Evolutionary conservation across 2,113 vertebrate species (phyloP).

Genomic region (Fregetta grallaria): DNA sequence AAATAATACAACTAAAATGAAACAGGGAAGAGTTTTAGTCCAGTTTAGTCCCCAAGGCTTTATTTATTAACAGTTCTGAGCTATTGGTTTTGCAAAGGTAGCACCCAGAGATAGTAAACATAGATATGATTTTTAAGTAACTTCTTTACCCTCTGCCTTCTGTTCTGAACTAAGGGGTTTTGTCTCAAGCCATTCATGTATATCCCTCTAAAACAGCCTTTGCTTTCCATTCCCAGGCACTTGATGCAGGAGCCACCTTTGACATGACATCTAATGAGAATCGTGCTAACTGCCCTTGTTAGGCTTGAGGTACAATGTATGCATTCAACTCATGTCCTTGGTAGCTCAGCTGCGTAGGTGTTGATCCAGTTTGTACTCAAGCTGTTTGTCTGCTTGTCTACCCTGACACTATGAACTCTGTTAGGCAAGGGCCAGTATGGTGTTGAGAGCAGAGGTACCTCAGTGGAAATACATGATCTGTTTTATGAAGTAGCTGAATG

Average conservation of each 20-base stretch:
- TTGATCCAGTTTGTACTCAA: background rate
- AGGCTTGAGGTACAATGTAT: background rate
- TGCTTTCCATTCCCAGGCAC: background rate
- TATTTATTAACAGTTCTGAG: background rate
- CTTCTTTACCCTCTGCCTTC: background rate
- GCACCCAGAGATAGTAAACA: background rate
- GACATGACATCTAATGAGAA: background rate
- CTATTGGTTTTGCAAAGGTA: background rate
- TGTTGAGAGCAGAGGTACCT: background rate
- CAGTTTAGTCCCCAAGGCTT: background rate
- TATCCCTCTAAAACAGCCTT: background rate
- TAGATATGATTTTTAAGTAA: background rate
- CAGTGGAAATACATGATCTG: background rate
- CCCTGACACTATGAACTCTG: background rate
- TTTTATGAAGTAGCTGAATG: background rate
- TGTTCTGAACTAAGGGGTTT: background rate
- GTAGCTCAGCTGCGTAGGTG: background rate
- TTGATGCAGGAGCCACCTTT: background rate
- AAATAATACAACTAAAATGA: background rate
- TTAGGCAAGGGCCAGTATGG: background rate
- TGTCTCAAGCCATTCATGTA: background rate
- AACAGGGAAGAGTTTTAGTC: background rate
- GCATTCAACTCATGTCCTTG: accelerated
- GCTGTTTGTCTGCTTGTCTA: background rate
- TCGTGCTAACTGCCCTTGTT: background rate